Base-by-base conservation (phyloP, 1,140 invertebrate species). In the Zaprionus ornatus region DNA sequence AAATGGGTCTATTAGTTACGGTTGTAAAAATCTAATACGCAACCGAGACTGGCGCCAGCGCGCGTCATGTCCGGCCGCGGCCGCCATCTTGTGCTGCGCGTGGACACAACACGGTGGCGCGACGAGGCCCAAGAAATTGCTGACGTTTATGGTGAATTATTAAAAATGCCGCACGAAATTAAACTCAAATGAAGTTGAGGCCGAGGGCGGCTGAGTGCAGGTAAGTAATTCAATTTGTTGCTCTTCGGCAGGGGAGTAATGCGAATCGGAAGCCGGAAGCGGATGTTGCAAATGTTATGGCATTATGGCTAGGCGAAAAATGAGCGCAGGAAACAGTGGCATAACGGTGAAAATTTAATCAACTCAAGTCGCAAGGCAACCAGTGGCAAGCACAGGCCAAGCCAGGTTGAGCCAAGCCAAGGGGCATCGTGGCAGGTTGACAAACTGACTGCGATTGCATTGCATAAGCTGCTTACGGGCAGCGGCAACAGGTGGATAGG, bases 1-100 rank as follows among this genome's bases (percentile, higher is more conserved):
- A 85, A 90, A 90, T 90, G 85, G 86, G 87, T 85, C 86, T 90
- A 90, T 90, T 90, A 90, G 86, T 90, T 90, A 90, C 86, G 86
- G 86, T 90, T 90, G 77, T 90, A 90, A 90, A 90, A 90, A 90
- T 90, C 86, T 90, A 90, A 90, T 90, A 86, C 86, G 86, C 82
- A 67, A 59, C 78, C 45, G 61, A 82, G 79, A 84, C 81, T 74
- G 85, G 81, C 85, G 85, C 85, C 85, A 81, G 73, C 60, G 77
- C 60, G 77, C 56, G 66, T 52, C 71, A 55, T 67, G 57, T 72
- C 62, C 59, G 23, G 48, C 40, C n/a, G 37, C 6, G 37, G 15
- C 25, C 45, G 40, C 61, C 61, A 35, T 64, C 67, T 60, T 60
- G 54, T 27, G 69, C 37, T 19, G 60, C n/a, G 37, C 23, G 27